Evolutionary conservation across 2,797 vertebrate species (phyloP).

Genomic region (Betta splendens): DNA sequence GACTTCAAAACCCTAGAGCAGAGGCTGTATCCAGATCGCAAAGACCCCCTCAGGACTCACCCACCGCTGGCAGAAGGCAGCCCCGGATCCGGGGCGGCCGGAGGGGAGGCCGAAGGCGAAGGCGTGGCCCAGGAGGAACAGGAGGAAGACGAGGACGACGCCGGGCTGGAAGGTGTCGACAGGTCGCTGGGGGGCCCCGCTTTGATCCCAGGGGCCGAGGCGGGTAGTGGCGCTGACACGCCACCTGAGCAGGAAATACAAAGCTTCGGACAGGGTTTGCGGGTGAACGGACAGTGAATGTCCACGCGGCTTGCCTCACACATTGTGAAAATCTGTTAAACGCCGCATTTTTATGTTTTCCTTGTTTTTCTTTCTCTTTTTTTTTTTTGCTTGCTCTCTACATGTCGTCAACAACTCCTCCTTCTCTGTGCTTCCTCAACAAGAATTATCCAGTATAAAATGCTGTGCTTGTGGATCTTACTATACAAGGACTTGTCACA

Average conservation of each 20-base stretch:
- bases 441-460: constrained; percentile 63
- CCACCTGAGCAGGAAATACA: constrained; percentile 73
- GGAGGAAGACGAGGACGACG: constrained; percentile 79
- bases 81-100: constrained; percentile 53
- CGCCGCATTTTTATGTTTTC: constrained; percentile 58
- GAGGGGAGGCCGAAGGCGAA: constrained; percentile 68
- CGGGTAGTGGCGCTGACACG: constrained; percentile 47
- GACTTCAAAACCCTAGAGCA: constrained; percentile 93
- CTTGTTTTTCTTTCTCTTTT: constrained; percentile 4
- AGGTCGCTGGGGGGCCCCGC: constrained; percentile 63
- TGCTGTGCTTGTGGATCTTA: constrained; percentile 65
- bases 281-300: constrained; percentile 83
- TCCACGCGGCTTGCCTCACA: constrained; percentile 52
- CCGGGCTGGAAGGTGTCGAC: constrained; percentile 62
- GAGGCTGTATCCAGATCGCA: constrained; percentile 88
- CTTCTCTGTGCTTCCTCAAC: constrained; percentile 67
- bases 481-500: constrained; percentile 60
- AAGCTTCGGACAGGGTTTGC: constrained; percentile 78
- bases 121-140: constrained; percentile 64
- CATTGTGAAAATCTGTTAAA: constrained; percentile 63
- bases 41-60: constrained; percentile 85
- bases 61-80: constrained; percentile 70
- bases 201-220: constrained; percentile 68
- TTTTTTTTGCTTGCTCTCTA: constrained; percentile 58
- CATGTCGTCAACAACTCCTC: constrained; percentile 57